Evolutionary conservation across 2,888 invertebrate genomes (phyloP).

Genomic region (Diarsia mendica): DNA sequence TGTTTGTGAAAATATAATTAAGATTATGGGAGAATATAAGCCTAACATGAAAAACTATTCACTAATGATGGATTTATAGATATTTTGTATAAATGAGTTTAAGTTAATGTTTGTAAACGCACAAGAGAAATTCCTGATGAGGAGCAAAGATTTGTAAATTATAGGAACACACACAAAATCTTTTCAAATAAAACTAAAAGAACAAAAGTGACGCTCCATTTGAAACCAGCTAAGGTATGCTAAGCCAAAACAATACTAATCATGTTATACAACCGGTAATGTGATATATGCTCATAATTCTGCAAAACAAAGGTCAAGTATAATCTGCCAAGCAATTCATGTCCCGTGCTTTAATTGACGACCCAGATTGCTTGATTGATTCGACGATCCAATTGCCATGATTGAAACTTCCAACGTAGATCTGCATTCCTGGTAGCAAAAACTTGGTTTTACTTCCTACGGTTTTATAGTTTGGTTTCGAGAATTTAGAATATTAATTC

Average conservation of each 20-base stretch:
- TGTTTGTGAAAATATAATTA: background rate
- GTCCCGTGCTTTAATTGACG: slow-evolving; percentile 60
- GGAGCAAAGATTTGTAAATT: background rate
- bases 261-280: slow-evolving; percentile 32
- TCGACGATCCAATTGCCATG: slow-evolving; percentile 60
- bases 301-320: slow-evolving; percentile 60
- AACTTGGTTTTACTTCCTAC: background rate
- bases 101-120: background rate
- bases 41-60: background rate
- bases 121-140: background rate
- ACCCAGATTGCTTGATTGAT: slow-evolving; percentile 63
- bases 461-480: background rate
- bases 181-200: background rate
- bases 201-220: background rate
- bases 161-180: too few relatives aligned
- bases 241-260: slow-evolving; percentile 15
- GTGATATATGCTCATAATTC: slow-evolving; percentile 47
- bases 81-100: background rate
- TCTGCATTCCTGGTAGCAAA: slow-evolving; percentile 29
- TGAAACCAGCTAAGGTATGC: slow-evolving; percentile 4
- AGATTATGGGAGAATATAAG: background rate
- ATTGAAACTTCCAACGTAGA: slow-evolving; percentile 52
- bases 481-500: background rate
- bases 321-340: slow-evolving; percentile 62
- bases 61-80: background rate